Percentiles rank a stretch among this genome's conserved stretches.
phyloP scores from a whole-genome alignment of 1,140 invertebrate species.

The Triops cancriformis region DNA sequence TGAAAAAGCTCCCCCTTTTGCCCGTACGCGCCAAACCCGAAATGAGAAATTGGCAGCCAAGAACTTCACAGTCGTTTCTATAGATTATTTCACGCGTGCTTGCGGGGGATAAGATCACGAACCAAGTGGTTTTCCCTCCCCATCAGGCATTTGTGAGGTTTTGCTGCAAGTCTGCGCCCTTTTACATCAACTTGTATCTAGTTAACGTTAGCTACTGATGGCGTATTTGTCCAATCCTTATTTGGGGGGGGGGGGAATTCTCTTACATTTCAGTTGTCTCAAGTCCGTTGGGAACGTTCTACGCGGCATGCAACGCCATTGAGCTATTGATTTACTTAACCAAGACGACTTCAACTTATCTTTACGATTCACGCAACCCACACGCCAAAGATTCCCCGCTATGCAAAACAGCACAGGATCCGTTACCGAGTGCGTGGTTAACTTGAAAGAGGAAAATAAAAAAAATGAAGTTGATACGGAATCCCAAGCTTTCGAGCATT shows the following conservation, averaged over 20 bases:
- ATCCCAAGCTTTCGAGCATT: no score
- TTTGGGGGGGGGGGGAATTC: neutral
- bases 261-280: neutral
- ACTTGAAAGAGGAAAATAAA: no score
- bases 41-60: neutral
- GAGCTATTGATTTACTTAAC: constrained; percentile 7
- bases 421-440: no score
- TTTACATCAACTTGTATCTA: neutral
- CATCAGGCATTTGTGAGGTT: neutral
- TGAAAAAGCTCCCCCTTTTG: neutral
- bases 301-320: neutral
- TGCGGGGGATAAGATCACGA: neutral
- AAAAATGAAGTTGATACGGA: no score
- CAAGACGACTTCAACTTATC: neutral
- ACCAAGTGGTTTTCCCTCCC: neutral
- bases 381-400: neutral
- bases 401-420: no score
- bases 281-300: neutral
- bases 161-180: neutral
- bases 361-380: neutral
- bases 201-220: neutral
- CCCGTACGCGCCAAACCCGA: neutral
- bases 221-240: neutral
- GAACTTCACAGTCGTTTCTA: neutral
- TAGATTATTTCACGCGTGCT: constrained; percentile 13